Percentiles rank a stretch among this genome's conserved stretches.
phyloP scores from a whole-genome alignment of 2,888 invertebrate genomes.

The Aleiodes testaceus region DNA sequence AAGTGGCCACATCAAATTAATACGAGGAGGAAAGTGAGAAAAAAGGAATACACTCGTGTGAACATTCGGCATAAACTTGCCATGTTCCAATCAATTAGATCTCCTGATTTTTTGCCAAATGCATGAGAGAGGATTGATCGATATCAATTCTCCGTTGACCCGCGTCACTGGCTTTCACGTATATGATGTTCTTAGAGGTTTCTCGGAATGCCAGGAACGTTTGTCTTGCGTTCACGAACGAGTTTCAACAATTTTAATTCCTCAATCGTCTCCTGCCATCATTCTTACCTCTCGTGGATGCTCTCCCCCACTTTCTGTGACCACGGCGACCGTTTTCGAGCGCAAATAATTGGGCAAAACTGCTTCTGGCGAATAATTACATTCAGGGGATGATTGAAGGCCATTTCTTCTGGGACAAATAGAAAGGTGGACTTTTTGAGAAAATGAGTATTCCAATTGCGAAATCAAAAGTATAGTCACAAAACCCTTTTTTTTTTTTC shows the following conservation, averaged over 20 bases:
- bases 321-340: conserved; percentile 32
- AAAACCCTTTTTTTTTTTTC: conserved; percentile 5
- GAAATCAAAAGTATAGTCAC: background rate
- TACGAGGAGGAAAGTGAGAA: background rate
- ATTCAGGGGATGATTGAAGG: conserved; percentile 58
- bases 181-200: conserved; percentile 24
- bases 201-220: conserved; percentile 46
- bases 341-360: conserved; percentile 65
- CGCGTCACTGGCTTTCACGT: conserved; percentile 7
- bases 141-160: conserved; percentile 1
- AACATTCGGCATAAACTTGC: conserved; percentile 17
- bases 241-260: conserved; percentile 67
- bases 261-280: conserved; percentile 58
- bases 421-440: conserved; percentile 29
- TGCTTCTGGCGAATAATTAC: conserved; percentile 64
- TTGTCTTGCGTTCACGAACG: conserved; percentile 45
- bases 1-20: conserved; percentile 55
- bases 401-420: conserved; percentile 35
- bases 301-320: conserved; percentile 43
- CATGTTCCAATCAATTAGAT: conserved; percentile 21
- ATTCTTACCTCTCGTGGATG: conserved; percentile 37
- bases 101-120: background rate
- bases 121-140: conserved; percentile 28
- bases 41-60: conserved; percentile 18
- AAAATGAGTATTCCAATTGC: conserved; percentile 10